Percentiles rank a stretch among this genome's conserved stretches.
Evolutionary conservation across 1,140 invertebrate species (phyloP).

Genomic region (Notospermus geniculatus): DNA sequence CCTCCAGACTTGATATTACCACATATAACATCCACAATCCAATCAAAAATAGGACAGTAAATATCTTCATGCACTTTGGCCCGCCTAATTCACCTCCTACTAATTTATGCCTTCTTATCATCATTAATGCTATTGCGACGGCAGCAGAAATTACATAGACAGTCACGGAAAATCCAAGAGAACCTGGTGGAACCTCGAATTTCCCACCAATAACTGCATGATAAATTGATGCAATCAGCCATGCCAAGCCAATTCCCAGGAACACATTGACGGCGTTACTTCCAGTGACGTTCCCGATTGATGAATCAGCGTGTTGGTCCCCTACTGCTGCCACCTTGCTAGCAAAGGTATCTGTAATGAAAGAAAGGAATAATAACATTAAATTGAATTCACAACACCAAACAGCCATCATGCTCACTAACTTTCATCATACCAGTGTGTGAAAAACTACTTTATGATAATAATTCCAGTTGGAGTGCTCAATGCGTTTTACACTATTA

Average conservation of each 20-base stretch:
- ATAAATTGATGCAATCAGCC: slow-evolving; percentile 58
- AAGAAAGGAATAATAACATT: slow-evolving; percentile 13
- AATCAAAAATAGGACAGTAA: slow-evolving; percentile 78
- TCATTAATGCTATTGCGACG: slow-evolving; percentile 64
- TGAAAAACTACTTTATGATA: no score
- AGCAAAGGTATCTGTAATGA: slow-evolving; percentile 94
- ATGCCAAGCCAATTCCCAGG: slow-evolving; percentile 62
- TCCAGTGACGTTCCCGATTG: slow-evolving; percentile 97
- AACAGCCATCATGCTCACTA: no score
- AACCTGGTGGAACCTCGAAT: slow-evolving; percentile 60
- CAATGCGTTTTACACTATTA: no score
- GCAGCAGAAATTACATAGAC: slow-evolving; percentile 61
- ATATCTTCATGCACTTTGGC: slow-evolving; percentile 67
- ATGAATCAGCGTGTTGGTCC: slow-evolving; percentile 96
- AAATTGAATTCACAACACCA: no score
- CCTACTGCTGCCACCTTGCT: slow-evolving; percentile 97
- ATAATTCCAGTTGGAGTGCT: no score
- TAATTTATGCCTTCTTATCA: slow-evolving; percentile 72
- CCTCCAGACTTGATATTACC: slow-evolving; percentile 86
- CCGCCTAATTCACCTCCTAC: slow-evolving; percentile 92
- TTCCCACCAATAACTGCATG: slow-evolving; percentile 52
- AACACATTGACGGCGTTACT: slow-evolving; percentile 98
- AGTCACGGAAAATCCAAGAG: slow-evolving; percentile 62
- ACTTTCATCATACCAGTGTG: no score
- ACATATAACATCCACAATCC: slow-evolving; percentile 90